These are phyloP conservation scores for Atrina japonica DNA, from an alignment of 2,888 invertebrate species.

Conservation along the genomic window DNA sequence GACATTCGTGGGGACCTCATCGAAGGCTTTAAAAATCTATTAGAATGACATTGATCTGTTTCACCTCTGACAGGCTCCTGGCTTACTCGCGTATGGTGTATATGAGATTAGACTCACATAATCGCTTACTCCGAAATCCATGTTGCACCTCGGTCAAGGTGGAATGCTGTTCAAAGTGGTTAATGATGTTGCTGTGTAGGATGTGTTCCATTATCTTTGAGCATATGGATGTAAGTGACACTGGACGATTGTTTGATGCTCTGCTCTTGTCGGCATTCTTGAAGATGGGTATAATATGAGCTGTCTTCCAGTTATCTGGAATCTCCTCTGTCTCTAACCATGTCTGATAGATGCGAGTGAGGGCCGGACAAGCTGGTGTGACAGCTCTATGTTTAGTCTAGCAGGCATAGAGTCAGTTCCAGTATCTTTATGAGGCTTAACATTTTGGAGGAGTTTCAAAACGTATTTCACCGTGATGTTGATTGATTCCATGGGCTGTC, in stretches of 20 bases:
- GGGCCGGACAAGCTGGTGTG: slow-evolving; percentile 6
- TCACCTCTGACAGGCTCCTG: too few relatives aligned
- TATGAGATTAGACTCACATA: neutral
- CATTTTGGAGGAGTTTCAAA: slow-evolving; percentile 13
- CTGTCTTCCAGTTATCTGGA: too few relatives aligned
- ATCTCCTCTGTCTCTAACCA: neutral
- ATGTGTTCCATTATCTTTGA: too few relatives aligned
- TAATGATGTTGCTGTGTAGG: too few relatives aligned
- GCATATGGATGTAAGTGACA: slow-evolving; percentile 12
- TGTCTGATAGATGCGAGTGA: slow-evolving; percentile 4
- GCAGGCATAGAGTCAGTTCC: slow-evolving; percentile 8
- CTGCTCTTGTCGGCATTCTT: slow-evolving; percentile 13
- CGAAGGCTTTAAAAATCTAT: too few relatives aligned
- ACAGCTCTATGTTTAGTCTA: neutral
- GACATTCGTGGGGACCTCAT: too few relatives aligned
- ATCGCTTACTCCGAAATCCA: neutral
- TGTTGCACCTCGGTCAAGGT: neutral
- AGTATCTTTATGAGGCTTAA: slow-evolving; percentile 14
- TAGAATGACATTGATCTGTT: too few relatives aligned
- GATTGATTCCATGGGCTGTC: slow-evolving; percentile 9
- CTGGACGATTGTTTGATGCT: slow-evolving; percentile 10
- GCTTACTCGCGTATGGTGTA: too few relatives aligned
- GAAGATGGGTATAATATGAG: slow-evolving; percentile 4
- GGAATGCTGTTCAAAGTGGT: slow-evolving; percentile 1
- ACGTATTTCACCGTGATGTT: slow-evolving; percentile 6